Evolutionary conservation across 2,113 vertebrate species (phyloP).

Genomic region (Scomber japonicus): DNA sequence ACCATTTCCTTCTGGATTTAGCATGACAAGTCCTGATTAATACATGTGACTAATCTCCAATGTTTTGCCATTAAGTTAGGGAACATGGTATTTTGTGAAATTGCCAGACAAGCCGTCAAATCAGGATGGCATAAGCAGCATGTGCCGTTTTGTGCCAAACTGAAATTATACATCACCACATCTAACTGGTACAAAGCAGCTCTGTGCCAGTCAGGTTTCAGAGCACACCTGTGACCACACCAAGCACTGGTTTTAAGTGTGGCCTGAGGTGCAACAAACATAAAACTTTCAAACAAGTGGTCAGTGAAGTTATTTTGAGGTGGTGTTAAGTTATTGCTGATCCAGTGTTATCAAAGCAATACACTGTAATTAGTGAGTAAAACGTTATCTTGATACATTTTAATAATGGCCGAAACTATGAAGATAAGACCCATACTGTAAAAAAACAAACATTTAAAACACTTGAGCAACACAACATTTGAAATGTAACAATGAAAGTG

Average conservation of each 20-base stretch:
- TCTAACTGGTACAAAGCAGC: not conserved
- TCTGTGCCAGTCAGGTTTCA: not conserved
- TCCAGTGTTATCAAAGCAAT: not conserved
- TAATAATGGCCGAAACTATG: not conserved
- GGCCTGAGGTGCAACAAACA: not conserved
- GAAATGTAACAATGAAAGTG: not conserved
- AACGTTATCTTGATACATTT: not conserved
- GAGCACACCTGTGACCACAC: not conserved
- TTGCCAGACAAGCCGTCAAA: not conserved
- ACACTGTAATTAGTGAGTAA: not conserved
- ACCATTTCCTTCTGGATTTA: not conserved
- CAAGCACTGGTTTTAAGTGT: not conserved
- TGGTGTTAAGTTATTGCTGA: no score
- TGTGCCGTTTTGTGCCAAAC: not conserved
- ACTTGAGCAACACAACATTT: no score
- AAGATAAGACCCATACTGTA: not conserved
- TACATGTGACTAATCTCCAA: not conserved
- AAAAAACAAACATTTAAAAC: not conserved
- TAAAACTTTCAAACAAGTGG: no score
- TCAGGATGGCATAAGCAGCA: not conserved
- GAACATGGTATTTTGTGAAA: not conserved
- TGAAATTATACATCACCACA: not conserved
- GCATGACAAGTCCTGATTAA: not conserved
- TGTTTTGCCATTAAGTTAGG: not conserved
- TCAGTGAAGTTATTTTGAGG: no score